Percentiles rank a stretch among this genome's conserved stretches.
These are phyloP conservation scores for Artemisiospiza belli DNA, from an alignment of 2,113 vertebrate species.

Conservation along the genomic window DNA sequence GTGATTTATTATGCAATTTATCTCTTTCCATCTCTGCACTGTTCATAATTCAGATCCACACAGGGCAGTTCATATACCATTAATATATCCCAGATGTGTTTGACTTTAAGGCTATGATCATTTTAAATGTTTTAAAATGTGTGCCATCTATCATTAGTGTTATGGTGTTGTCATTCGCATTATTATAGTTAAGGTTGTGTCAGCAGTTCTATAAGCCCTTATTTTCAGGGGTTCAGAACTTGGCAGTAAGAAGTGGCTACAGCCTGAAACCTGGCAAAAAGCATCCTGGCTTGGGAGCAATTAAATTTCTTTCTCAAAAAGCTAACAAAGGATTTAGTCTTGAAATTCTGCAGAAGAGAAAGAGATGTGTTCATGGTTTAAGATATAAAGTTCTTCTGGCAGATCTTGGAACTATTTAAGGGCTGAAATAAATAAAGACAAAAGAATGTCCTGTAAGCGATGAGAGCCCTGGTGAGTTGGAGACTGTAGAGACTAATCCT, in stretches of 20 bases:
- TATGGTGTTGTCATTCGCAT: slow-evolving; percentile 61
- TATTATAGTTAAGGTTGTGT: slow-evolving; percentile 72
- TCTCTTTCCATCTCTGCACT: slow-evolving; percentile 77
- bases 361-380: neutral
- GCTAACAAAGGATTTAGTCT: slow-evolving; percentile 10
- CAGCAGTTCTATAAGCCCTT: slow-evolving; percentile 63
- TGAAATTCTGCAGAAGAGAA: neutral
- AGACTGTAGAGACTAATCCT: neutral
- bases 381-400: neutral
- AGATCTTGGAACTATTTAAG: neutral
- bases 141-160: slow-evolving; percentile 78
- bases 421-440: neutral
- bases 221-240: slow-evolving; percentile 66
- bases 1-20: slow-evolving; percentile 83
- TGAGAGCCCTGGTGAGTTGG: neutral
- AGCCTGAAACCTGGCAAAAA: slow-evolving; percentile 43
- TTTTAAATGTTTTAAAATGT: slow-evolving; percentile 81
- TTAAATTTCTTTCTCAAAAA: slow-evolving; percentile 19
- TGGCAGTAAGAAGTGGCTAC: slow-evolving; percentile 59
- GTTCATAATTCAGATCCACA: slow-evolving; percentile 79
- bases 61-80: slow-evolving; percentile 72
- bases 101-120: slow-evolving; percentile 76
- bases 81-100: slow-evolving; percentile 78
- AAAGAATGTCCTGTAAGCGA: neutral
- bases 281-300: slow-evolving; percentile 18